Evolutionary conservation across 2,797 vertebrate genomes (phyloP).

Genomic region (Podarcis siculus): DNA sequence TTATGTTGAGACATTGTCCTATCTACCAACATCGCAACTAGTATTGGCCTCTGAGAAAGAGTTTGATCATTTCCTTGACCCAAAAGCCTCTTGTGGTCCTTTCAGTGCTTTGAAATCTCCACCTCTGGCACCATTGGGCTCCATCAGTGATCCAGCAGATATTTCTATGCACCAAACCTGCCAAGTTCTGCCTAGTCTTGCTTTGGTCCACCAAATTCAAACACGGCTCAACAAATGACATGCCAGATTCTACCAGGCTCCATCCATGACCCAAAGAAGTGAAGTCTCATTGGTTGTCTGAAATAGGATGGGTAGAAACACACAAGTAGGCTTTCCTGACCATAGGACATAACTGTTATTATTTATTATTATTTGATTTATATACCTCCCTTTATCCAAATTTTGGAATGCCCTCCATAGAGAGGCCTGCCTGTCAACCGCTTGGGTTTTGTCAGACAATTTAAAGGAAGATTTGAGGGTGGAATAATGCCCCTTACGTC

Average conservation of each 20-base stretch:
- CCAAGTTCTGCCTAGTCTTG: background rate
- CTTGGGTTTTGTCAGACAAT: background rate
- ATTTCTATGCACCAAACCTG: background rate
- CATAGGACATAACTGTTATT: background rate
- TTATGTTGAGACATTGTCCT: too few relatives aligned
- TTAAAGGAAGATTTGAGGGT: background rate
- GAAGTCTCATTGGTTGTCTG: background rate
- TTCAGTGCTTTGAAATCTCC: background rate
- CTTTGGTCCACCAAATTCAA: background rate
- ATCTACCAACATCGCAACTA: too few relatives aligned
- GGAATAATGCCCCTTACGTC: background rate
- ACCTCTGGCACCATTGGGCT: background rate
- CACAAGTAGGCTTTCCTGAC: background rate
- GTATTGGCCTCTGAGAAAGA: background rate
- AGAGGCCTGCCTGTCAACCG: background rate
- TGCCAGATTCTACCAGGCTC: background rate
- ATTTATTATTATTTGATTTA: too few relatives aligned
- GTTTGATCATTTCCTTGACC: background rate
- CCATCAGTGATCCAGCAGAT: background rate
- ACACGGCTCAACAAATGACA: background rate
- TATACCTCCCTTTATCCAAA: background rate
- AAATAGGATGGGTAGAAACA: background rate
- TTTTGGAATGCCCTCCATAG: background rate
- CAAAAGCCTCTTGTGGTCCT: background rate
- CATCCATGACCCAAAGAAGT: background rate